Conservation (phyloP, 1,140 invertebrate genomes). For the Bombus balteatus region DNA sequence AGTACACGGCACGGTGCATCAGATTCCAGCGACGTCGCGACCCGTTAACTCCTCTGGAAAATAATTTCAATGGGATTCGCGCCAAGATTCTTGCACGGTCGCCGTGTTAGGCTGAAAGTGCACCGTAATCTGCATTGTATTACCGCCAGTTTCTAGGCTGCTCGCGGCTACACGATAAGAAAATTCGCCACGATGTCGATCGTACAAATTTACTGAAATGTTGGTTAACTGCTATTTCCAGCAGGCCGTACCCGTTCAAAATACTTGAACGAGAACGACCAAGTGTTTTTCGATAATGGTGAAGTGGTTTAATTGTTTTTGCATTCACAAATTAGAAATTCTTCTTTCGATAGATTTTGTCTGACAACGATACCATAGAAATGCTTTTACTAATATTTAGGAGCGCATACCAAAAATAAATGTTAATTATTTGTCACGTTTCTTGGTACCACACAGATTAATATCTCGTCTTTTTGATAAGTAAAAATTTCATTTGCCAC, state of each 20-base stretch:
- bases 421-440: too few relatives aligned
- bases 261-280: neutral
- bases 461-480: too few relatives aligned
- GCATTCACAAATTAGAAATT: too few relatives aligned
- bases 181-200: conserved; percentile 53
- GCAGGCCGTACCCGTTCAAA: neutral
- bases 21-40: conserved; percentile 1
- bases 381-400: too few relatives aligned
- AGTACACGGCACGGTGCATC: conserved; percentile 10
- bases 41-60: conserved; percentile 30
- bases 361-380: too few relatives aligned
- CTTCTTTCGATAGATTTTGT: too few relatives aligned
- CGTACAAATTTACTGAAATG: conserved; percentile 33
- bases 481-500: too few relatives aligned
- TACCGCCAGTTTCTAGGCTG: conserved; percentile 28
- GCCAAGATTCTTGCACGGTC: conserved; percentile 27
- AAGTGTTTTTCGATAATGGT: neutral
- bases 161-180: conserved; percentile 35
- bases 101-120: conserved; percentile 17
- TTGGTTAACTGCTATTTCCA: neutral
- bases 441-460: too few relatives aligned
- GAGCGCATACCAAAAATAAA: too few relatives aligned
- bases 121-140: conserved; percentile 40
- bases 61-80: conserved; percentile 43
- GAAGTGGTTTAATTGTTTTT: too few relatives aligned